phyloP scores from a whole-genome alignment of 2,888 invertebrate genomes.

The Idaea straminata region DNA sequence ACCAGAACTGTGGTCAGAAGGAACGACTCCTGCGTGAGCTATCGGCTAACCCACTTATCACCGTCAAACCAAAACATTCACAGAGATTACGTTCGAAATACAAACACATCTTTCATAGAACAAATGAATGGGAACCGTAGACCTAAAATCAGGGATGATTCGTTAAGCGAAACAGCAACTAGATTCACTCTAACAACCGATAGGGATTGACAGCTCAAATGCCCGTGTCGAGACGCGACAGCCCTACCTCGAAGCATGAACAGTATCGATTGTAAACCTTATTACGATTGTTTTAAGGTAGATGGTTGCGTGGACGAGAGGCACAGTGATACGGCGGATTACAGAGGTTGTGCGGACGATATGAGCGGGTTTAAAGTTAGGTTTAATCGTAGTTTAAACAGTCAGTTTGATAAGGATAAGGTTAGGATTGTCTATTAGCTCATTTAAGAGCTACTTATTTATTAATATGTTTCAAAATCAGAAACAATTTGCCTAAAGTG shows the following conservation, averaged over 20 bases:
- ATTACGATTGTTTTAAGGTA: constrained; percentile 71
- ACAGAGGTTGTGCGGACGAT: constrained; percentile 53
- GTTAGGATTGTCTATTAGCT: constrained; percentile 35
- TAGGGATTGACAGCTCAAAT: constrained; percentile 67
- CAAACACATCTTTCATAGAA: constrained; percentile 73
- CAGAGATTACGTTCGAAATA: constrained; percentile 62
- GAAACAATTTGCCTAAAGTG: too few species aligned
- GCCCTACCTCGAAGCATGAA: constrained; percentile 64
- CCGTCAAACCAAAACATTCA: constrained; percentile 74
- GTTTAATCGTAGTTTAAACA: constrained; percentile 71
- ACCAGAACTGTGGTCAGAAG: constrained; percentile 67
- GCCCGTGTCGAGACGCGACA: constrained; percentile 48
- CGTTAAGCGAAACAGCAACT: constrained; percentile 65
- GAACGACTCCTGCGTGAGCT: constrained; percentile 74
- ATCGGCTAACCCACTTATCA: constrained; percentile 68
- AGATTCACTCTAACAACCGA: constrained; percentile 69
- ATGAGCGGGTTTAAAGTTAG: constrained; percentile 64
- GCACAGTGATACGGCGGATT: constrained; percentile 65
- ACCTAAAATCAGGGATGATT: constrained; percentile 62
- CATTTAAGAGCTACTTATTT: too few species aligned
- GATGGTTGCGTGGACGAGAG: constrained; percentile 47
- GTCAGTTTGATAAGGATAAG: constrained; percentile 63
- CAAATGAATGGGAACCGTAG: constrained; percentile 66
- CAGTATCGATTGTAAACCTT: constrained; percentile 70
- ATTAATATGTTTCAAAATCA: too few species aligned